Evolutionary conservation across 2,888 invertebrate species (phyloP).

Genomic region (Ophion costatus): DNA sequence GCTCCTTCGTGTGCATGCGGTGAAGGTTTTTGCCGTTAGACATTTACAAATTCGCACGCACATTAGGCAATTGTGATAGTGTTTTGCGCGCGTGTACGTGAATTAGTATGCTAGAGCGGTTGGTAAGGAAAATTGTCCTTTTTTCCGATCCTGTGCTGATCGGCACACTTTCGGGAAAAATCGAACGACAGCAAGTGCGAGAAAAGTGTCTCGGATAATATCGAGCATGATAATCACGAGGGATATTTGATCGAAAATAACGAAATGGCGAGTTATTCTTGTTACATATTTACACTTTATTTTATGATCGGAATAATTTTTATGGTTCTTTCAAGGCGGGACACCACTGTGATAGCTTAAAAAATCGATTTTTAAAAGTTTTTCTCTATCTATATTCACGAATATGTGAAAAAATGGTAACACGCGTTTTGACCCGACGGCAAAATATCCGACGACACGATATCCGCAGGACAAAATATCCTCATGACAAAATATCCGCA

Average conservation of each 20-base stretch:
- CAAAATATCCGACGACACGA: too few species aligned
- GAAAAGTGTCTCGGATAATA: neutral
- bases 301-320: neutral
- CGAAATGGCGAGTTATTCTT: neutral
- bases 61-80: conserved; percentile 63
- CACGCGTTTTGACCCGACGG: too few species aligned
- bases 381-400: too few species aligned
- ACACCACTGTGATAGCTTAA: too few species aligned
- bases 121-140: neutral
- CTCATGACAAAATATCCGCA: too few species aligned
- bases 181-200: neutral
- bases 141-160: neutral
- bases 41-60: conserved; percentile 68
- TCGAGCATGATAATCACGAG: neutral
- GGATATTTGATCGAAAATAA: neutral
- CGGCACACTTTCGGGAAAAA: neutral
- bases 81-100: conserved; percentile 32
- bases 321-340: neutral
- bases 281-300: neutral
- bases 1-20: conserved; percentile 82
- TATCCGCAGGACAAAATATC: too few species aligned
- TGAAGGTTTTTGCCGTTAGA: conserved; percentile 77
- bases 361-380: too few species aligned
- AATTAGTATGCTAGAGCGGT: neutral
- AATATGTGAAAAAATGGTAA: too few species aligned